phyloP scores from a whole-genome alignment of 2,888 invertebrate genomes.

The Thecophora atra region DNA sequence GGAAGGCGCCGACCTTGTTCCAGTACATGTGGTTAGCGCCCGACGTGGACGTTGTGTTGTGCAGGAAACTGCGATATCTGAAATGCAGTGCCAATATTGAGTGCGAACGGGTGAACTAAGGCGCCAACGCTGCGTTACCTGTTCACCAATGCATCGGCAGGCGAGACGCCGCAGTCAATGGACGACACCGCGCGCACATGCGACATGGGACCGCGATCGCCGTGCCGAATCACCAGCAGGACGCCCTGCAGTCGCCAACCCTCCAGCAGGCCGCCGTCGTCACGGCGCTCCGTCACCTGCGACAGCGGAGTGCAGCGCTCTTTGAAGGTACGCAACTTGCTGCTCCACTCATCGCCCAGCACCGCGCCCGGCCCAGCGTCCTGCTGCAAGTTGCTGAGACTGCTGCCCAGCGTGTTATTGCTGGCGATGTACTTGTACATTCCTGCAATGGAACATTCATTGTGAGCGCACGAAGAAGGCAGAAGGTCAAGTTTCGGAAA shows the following conservation, averaged over 20 bases:
- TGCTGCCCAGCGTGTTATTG: conserved; percentile 63
- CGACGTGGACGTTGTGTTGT: conserved; percentile 59
- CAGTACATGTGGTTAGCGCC: conserved; percentile 73
- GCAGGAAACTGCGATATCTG: conserved; percentile 64
- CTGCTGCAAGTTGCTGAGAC: conserved; percentile 51
- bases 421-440: conserved; percentile 82
- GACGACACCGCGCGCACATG: conserved; percentile 81
- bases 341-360: conserved; percentile 68
- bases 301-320: conserved; percentile 78
- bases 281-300: conserved; percentile 73
- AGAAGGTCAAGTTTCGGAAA: background rate
- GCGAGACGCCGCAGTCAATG: conserved; percentile 76
- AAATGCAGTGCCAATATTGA: no score
- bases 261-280: conserved; percentile 72
- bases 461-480: background rate
- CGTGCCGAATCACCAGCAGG: conserved; percentile 83
- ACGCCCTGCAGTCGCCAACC: conserved; percentile 68
- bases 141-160: conserved; percentile 62
- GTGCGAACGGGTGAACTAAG: background rate
- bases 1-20: conserved; percentile 83
- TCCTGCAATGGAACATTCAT: conserved; percentile 64
- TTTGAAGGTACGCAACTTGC: conserved; percentile 74
- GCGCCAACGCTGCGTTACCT: conserved; percentile 51
- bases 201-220: conserved; percentile 87
- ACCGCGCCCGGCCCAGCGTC: conserved; percentile 40